phyloP scores from a whole-genome alignment of 2,797 vertebrate genomes.

The Crax fasciolata region DNA sequence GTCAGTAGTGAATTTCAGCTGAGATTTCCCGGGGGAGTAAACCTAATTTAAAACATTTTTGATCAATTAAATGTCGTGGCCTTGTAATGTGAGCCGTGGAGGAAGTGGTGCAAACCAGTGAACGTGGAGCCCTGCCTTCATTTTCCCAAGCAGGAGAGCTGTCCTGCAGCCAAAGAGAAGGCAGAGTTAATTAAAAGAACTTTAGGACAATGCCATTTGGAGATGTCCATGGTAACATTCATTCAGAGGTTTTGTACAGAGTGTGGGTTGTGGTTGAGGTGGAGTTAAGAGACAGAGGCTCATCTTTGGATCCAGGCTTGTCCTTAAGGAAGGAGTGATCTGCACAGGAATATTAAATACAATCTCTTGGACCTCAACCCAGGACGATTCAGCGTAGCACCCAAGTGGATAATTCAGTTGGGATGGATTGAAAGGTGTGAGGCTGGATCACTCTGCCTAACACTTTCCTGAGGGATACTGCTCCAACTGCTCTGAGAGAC shows the following conservation, averaged over 20 bases:
- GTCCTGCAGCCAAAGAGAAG: not conserved
- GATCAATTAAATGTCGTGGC: fast-evolving
- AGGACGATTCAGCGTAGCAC: not conserved
- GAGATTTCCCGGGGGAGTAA: not conserved
- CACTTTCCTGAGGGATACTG: not conserved
- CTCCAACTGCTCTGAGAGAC: not conserved
- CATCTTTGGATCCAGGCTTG: not conserved
- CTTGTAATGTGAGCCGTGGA: fast-evolving
- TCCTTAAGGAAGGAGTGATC: not conserved
- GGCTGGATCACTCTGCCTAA: not conserved
- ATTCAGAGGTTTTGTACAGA: not conserved
- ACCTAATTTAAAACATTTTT: not conserved
- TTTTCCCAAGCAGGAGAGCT: not conserved
- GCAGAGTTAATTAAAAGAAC: not conserved
- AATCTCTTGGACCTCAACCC: fast-evolving
- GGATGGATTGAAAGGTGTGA: no score
- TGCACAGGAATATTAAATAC: not conserved
- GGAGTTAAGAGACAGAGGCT: not conserved
- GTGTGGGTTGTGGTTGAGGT: no score
- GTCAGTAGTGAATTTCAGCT: constrained; percentile 15
- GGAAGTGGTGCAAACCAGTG: not conserved
- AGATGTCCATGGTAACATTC: fast-evolving
- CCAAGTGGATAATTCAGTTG: not conserved
- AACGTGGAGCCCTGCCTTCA: not conserved
- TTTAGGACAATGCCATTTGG: not conserved